Evolutionary conservation across 2,888 invertebrate genomes (phyloP).

Genomic region (Andrena bucephala): DNA sequence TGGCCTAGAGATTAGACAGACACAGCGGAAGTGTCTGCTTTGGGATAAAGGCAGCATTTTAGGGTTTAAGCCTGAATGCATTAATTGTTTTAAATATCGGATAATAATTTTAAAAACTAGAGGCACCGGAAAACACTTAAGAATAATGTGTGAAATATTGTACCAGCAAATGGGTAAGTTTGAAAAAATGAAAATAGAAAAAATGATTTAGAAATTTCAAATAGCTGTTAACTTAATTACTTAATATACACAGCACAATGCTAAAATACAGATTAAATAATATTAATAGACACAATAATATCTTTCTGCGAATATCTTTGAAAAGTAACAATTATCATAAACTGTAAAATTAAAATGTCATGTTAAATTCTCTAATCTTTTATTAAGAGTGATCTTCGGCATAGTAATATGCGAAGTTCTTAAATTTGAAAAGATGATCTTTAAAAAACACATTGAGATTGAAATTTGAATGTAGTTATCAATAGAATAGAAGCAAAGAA

Average conservation of each 20-base stretch:
- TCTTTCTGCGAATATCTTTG: neutral
- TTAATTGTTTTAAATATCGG: constrained; percentile 75
- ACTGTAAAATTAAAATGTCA: constrained; percentile 22
- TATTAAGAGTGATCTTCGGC: constrained; percentile 12
- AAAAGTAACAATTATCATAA: neutral
- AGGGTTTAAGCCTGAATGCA: constrained; percentile 82
- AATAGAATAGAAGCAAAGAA: constrained; percentile 64
- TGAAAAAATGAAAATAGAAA: constrained; percentile 9
- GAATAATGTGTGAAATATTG: constrained; percentile 23
- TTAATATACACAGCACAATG: neutral
- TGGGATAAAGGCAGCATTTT: constrained; percentile 83
- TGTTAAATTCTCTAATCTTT: neutral
- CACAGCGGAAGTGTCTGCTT: constrained; percentile 81
- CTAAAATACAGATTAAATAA: constrained; percentile 23
- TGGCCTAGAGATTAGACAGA: constrained; percentile 82
- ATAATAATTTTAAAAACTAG: constrained; percentile 59
- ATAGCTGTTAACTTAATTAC: constrained; percentile 1
- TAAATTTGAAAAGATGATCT: constrained; percentile 12
- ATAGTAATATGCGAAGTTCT: neutral
- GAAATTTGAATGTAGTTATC: constrained; percentile 14
- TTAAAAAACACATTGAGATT: constrained; percentile 7
- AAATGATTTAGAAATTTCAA: neutral
- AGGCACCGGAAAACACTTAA: constrained; percentile 67
- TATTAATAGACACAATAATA: constrained; percentile 2
- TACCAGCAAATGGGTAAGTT: constrained; percentile 31